Conservation (phyloP, 1,140 invertebrate species). For the Zaprionus africanus region DNA sequence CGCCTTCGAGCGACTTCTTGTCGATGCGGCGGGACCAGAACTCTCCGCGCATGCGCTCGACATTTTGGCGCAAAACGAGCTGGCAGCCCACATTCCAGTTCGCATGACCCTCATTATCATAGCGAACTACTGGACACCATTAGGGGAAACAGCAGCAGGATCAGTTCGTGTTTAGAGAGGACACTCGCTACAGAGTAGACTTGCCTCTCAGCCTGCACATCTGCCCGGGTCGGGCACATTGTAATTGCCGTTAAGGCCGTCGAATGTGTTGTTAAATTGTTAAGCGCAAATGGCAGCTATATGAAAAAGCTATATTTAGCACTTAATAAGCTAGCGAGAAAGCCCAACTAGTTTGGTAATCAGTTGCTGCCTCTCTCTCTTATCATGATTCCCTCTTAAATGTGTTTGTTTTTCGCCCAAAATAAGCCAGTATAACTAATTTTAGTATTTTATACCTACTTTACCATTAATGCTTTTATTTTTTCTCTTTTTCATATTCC, state of each 20-base stretch:
- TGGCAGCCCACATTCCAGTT: slow-evolving; percentile 59
- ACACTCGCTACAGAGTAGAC: not conserved
- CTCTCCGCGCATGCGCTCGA: slow-evolving; percentile 50
- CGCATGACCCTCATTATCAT: slow-evolving; percentile 78
- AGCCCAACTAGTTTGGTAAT: slow-evolving; percentile 44
- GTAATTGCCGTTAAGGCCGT: slow-evolving; percentile 70
- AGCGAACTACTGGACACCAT: slow-evolving; percentile 67
- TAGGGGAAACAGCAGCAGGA: slow-evolving; percentile 46
- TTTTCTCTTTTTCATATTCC: slow-evolving; percentile 35
- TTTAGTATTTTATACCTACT: slow-evolving; percentile 4
- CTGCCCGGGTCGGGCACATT: slow-evolving; percentile 52
- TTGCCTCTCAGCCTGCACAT: slow-evolving; percentile 46
- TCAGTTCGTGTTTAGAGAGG: not conserved
- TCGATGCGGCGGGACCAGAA: slow-evolving; percentile 21
- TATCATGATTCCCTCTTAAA: not conserved
- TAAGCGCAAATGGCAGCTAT: slow-evolving; percentile 60
- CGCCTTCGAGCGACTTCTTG: slow-evolving; percentile 62
- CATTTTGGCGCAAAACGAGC: slow-evolving; percentile 74
- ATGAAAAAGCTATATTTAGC: slow-evolving; percentile 43
- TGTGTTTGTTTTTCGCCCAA: slow-evolving; percentile 40
- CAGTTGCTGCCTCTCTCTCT: slow-evolving; percentile 15
- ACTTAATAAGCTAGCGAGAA: slow-evolving; percentile 43
- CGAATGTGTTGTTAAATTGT: slow-evolving; percentile 73
- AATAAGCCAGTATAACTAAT: slow-evolving; percentile 1
- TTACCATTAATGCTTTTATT: slow-evolving; percentile 15